Evolutionary conservation across 1,140 invertebrate genomes (phyloP).

Genomic region (Arctopsyche grandis): DNA sequence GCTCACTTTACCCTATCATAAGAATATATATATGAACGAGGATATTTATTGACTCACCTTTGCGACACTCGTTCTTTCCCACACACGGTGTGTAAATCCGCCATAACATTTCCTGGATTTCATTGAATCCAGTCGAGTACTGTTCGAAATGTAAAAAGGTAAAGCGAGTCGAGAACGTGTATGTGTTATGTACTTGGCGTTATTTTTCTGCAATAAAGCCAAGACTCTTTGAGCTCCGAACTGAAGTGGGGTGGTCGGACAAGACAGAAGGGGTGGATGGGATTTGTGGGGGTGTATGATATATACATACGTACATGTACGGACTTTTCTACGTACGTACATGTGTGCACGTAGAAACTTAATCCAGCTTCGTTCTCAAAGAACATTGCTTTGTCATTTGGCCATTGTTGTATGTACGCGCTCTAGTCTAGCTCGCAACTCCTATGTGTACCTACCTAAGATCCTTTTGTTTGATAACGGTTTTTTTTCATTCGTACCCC

Average conservation of each 20-base stretch:
- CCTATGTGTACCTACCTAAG: neutral
- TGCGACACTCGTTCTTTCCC: too few relatives aligned
- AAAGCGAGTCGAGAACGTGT: too few relatives aligned
- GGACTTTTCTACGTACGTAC: neutral
- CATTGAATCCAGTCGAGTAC: too few relatives aligned
- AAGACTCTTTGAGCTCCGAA: neutral
- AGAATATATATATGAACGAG: too few relatives aligned
- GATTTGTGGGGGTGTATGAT: neutral
- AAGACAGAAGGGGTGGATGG: neutral
- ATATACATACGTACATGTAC: neutral
- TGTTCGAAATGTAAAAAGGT: too few relatives aligned
- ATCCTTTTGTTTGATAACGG: too few relatives aligned
- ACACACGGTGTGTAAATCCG: too few relatives aligned
- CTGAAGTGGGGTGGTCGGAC: neutral
- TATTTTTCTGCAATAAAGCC: too few relatives aligned
- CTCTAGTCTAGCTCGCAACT: neutral
- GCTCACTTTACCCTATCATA: too few relatives aligned
- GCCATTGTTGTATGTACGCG: slow-evolving; percentile 21
- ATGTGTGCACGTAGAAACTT: slow-evolving; percentile 30
- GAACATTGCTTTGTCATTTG: slow-evolving; percentile 39
- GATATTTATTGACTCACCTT: too few relatives aligned
- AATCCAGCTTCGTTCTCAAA: slow-evolving; percentile 36
- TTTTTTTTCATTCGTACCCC: neutral
- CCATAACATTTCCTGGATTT: too few relatives aligned
- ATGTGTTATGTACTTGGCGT: too few relatives aligned